These are phyloP conservation scores for Tachysurus vachellii DNA, from an alignment of 2,113 vertebrate species.

Conservation along the genomic window DNA sequence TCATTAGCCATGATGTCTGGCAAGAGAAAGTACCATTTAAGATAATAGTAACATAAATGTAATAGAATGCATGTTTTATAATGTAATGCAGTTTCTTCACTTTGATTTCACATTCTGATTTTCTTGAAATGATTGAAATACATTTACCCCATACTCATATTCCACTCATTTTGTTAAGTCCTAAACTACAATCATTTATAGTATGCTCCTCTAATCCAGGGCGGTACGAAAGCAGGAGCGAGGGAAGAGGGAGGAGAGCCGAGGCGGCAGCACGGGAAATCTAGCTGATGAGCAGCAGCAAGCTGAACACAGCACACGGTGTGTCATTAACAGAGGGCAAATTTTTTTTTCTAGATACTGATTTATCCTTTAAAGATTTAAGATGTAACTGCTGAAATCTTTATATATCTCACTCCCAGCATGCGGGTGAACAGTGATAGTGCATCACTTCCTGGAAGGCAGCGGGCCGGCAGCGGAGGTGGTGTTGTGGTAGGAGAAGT, in stretches of 20 bases:
- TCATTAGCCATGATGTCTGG: neutral
- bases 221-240: slow-evolving; percentile 59
- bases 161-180: neutral
- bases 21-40: neutral
- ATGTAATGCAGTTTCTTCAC: neutral
- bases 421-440: slow-evolving; percentile 82
- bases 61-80: neutral
- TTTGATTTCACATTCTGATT: neutral
- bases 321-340: slow-evolving; percentile 6
- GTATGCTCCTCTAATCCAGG: slow-evolving; percentile 52
- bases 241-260: slow-evolving; percentile 69
- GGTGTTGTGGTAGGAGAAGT: slow-evolving; percentile 16
- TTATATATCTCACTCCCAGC: slow-evolving; percentile 58
- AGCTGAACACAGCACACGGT: slow-evolving; percentile 72
- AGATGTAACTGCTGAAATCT: neutral
- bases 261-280: slow-evolving; percentile 75
- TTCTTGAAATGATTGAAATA: neutral
- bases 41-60: neutral
- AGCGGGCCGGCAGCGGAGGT: slow-evolving; percentile 64
- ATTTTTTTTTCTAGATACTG: neutral
- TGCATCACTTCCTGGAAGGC: slow-evolving; percentile 73
- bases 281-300: slow-evolving; percentile 68
- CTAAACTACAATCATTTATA: neutral
- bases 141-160: neutral
- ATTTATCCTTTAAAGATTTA: neutral